Evolutionary conservation across 2,113 vertebrate genomes (phyloP).

Genomic region (Boulengeromyrus knoepffleri): DNA sequence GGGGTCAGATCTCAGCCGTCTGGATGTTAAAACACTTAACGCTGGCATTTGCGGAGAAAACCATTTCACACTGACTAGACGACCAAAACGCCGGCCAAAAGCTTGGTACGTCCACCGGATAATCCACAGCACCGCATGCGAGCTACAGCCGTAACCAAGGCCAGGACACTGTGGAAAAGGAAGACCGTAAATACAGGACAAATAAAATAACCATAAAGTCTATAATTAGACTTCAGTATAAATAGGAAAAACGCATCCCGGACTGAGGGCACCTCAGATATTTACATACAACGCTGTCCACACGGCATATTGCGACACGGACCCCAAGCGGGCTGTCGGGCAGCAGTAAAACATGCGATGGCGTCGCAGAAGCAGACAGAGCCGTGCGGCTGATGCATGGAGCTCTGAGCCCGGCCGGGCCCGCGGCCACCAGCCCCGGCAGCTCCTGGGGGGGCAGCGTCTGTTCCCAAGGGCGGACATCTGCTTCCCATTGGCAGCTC

Average conservation of each 20-base stretch:
- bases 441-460: background rate
- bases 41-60: background rate
- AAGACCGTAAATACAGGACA: background rate
- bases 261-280: background rate
- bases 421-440: background rate
- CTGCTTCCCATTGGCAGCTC: conserved; percentile 3
- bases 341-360: background rate
- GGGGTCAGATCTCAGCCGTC: background rate
- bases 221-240: background rate
- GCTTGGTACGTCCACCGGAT: background rate
- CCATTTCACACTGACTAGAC: background rate
- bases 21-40: background rate
- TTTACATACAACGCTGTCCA: background rate
- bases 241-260: background rate
- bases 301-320: background rate
- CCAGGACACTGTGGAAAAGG: background rate
- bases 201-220: background rate
- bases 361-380: background rate
- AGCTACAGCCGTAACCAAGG: background rate
- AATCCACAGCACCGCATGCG: background rate
- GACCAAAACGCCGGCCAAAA: background rate
- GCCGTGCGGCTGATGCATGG: background rate
- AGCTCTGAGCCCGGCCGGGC: background rate
- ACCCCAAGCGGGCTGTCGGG: background rate
- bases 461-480: background rate